Conservation (phyloP, 2,888 invertebrate genomes). For the Hedya salicella region DNA sequence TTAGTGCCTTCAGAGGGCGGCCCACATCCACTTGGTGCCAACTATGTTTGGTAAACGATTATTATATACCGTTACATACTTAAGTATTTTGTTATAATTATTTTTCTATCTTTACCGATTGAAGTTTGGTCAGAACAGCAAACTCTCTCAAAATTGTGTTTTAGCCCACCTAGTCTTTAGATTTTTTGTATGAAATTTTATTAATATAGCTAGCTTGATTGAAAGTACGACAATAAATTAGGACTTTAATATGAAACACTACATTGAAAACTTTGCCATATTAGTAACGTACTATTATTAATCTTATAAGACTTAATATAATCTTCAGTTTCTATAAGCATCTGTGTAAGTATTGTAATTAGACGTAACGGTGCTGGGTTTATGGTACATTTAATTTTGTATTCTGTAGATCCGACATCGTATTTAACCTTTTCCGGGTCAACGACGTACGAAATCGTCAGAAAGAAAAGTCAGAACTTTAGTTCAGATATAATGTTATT, state of each 20-base stretch:
- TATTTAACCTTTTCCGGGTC: conserved; percentile 64
- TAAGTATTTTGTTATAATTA: conserved; percentile 37
- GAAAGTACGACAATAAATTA: conserved; percentile 68
- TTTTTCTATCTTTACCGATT: conserved; percentile 44
- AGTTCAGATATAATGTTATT: no score
- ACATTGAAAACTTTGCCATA: conserved; percentile 86
- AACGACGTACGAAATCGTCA: not conserved
- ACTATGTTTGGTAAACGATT: conserved; percentile 59
- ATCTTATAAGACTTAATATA: conserved; percentile 79
- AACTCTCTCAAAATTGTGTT: conserved; percentile 68
- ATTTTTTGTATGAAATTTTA: conserved; percentile 69
- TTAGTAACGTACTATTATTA: conserved; percentile 82
- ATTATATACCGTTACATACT: conserved; percentile 38
- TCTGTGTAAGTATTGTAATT: conserved; percentile 80
- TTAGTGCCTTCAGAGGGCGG: not conserved
- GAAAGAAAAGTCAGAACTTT: not conserved
- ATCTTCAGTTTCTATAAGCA: conserved; percentile 73
- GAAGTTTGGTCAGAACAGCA: conserved; percentile 54
- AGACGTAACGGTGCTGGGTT: conserved; percentile 83
- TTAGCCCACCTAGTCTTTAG: conserved; percentile 84
- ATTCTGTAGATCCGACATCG: conserved; percentile 76
- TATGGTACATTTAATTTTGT: conserved; percentile 77
- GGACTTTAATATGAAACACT: conserved; percentile 75
- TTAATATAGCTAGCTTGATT: conserved; percentile 71
- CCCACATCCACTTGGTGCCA: conserved; percentile 44